Conservation (phyloP, 2,113 vertebrate species). For the Pachyramphus minor region DNA sequence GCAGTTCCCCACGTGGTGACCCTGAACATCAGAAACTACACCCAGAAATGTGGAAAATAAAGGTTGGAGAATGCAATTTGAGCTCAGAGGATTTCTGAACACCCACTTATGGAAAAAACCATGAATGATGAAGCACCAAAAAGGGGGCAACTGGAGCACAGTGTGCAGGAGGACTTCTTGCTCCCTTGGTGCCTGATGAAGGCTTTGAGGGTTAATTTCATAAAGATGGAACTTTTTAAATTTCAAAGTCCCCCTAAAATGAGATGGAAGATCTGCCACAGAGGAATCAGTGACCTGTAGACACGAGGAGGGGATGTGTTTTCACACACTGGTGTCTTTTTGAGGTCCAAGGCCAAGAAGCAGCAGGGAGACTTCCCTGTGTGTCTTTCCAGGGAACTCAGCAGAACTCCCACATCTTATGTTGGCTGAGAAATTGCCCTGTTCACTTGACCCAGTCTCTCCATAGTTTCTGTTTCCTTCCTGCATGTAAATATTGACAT, state of each 20-base stretch:
- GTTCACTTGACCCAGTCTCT: neutral
- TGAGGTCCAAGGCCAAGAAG: neutral
- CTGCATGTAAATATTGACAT: neutral
- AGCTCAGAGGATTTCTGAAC: neutral
- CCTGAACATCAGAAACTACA: neutral
- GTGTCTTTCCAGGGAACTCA: neutral
- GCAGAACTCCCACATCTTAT: neutral
- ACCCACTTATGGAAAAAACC: neutral
- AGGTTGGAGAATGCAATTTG: neutral
- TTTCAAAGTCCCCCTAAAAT: neutral
- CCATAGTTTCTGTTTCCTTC: neutral
- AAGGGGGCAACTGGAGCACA: neutral
- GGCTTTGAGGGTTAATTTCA: neutral
- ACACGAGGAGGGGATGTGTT: neutral
- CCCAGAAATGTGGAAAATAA: neutral
- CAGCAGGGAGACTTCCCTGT: conserved; percentile 11
- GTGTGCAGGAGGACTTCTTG: neutral
- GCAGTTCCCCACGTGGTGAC: neutral
- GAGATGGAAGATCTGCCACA: neutral
- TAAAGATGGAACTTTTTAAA: neutral
- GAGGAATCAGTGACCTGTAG: neutral
- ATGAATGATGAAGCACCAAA: fast-evolving
- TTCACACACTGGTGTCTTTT: neutral
- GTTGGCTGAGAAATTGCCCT: neutral
- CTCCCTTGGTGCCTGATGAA: neutral